These are phyloP conservation scores for Tetheella fluctuosa DNA, from an alignment of 2,888 invertebrate genomes.

Conservation along the genomic window DNA sequence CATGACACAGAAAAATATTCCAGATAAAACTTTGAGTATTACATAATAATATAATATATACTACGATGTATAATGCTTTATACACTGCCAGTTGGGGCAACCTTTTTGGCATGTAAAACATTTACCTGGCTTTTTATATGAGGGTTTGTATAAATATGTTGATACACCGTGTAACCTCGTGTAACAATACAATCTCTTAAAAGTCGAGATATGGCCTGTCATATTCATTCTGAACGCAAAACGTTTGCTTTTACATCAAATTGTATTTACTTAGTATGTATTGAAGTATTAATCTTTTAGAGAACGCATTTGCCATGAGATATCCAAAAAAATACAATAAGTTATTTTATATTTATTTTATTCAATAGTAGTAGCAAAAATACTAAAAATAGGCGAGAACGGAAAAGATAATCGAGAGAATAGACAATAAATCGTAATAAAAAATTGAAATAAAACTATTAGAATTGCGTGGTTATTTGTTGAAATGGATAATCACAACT, in stretches of 20 bases:
- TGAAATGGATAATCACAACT: too few species aligned
- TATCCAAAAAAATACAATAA: too few species aligned
- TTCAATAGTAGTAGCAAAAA: too few species aligned
- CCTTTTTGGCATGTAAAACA: slow-evolving; percentile 4
- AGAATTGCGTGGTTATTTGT: too few species aligned
- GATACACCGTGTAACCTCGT: slow-evolving; percentile 6
- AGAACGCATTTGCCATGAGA: too few species aligned
- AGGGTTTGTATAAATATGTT: slow-evolving; percentile 7
- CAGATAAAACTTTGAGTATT: not conserved
- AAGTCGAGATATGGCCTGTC: slow-evolving; percentile 1
- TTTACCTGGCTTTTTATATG: slow-evolving; percentile 9
- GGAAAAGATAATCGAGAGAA: too few species aligned
- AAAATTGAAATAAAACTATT: too few species aligned
- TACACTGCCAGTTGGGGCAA: slow-evolving; percentile 2
- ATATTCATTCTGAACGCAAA: not conserved
- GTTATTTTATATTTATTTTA: too few species aligned
- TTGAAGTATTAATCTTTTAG: not conserved
- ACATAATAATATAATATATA: not conserved
- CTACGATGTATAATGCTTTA: not conserved
- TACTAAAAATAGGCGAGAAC: too few species aligned
- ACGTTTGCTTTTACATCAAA: slow-evolving; percentile 5
- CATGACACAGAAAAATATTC: not conserved
- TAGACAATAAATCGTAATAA: too few species aligned
- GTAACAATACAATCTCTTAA: slow-evolving; percentile 13
- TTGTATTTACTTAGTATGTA: not conserved